Evolutionary conservation across 2,888 invertebrate species (phyloP).

Genomic region (Baccha elongata): DNA sequence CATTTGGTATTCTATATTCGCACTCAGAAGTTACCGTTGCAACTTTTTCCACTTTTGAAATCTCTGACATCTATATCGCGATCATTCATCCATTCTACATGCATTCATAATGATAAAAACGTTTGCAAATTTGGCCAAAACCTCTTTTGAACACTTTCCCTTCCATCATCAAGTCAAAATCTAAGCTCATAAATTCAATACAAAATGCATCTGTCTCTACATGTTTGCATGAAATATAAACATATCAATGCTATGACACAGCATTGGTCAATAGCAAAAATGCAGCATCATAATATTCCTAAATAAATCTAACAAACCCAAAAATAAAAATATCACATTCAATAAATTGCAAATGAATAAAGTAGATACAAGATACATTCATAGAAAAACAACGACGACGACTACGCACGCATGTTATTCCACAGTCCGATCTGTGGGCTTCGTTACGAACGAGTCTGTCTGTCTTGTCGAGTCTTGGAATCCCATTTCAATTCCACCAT

Average conservation of each 20-base stretch:
- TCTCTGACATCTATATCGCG: too few species aligned
- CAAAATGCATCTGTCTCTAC: too few species aligned
- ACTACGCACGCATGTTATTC: not conserved
- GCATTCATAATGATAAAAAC: too few species aligned
- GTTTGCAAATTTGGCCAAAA: too few species aligned
- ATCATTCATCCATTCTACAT: too few species aligned
- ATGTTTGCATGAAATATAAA: conserved; percentile 31
- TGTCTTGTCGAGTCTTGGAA: conserved; percentile 37
- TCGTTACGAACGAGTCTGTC: conserved; percentile 62
- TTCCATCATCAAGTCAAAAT: too few species aligned
- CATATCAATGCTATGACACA: conserved; percentile 69
- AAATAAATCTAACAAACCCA: not conserved
- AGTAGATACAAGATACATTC: conserved; percentile 8
- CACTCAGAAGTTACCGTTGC: too few species aligned
- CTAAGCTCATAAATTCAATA: too few species aligned
- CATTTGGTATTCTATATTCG: too few species aligned
- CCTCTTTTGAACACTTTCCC: too few species aligned
- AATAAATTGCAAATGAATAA: conserved; percentile 24
- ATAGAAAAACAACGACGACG: conserved; percentile 25
- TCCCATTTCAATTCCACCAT: conserved; percentile 24
- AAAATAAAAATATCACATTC: conserved; percentile 18
- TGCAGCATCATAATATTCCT: conserved; percentile 19
- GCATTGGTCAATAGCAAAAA: conserved; percentile 66
- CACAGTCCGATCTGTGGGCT: conserved; percentile 43
- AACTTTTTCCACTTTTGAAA: too few species aligned